Evolutionary conservation across 1,140 invertebrate species (phyloP).

Genomic region (Ganaspis sp.): DNA sequence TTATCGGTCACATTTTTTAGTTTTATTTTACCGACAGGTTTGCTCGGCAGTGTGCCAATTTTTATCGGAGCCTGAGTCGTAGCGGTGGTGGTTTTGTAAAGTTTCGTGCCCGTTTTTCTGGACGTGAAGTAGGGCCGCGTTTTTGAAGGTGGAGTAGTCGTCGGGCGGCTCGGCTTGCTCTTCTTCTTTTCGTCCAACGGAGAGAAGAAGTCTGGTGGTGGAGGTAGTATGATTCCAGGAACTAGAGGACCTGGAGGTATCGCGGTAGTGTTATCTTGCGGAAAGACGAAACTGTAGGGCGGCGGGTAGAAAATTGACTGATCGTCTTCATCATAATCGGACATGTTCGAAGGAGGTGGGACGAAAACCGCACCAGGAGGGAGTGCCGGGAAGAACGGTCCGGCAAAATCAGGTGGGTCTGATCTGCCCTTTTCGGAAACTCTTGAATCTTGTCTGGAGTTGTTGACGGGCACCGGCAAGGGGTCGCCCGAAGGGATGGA

Average conservation of each 20-base stretch:
- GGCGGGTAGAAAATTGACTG: slow-evolving; percentile 93
- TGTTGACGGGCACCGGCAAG: slow-evolving; percentile 68
- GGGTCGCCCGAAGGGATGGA: slow-evolving; percentile 73
- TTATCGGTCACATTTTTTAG: slow-evolving; percentile 65
- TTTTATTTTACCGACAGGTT: slow-evolving; percentile 54
- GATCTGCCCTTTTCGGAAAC: slow-evolving; percentile 45
- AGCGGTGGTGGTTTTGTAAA: slow-evolving; percentile 69
- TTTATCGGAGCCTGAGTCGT: slow-evolving; percentile 54
- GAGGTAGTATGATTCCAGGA: slow-evolving; percentile 90
- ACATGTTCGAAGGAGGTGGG: slow-evolving; percentile 83
- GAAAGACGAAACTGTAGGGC: slow-evolving; percentile 91
- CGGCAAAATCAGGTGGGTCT: slow-evolving; percentile 64
- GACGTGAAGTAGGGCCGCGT: slow-evolving; percentile 57
- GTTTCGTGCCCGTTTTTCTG: slow-evolving; percentile 71
- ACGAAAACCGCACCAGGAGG: slow-evolving; percentile 84
- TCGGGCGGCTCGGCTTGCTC: slow-evolving; percentile 62
- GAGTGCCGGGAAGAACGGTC: slow-evolving; percentile 79
- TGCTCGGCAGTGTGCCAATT: slow-evolving; percentile 48
- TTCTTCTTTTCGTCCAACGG: slow-evolving; percentile 76
- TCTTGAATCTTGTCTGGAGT: slow-evolving; percentile 53
- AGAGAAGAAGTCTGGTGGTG: slow-evolving; percentile 90
- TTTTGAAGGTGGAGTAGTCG: slow-evolving; percentile 68
- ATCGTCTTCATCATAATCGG: slow-evolving; percentile 88
- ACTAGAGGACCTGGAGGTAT: slow-evolving; percentile 90
- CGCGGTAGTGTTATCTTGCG: slow-evolving; percentile 84